A percentile compares a stretch with the other conserved stretches of the same genome.
phyloP scores from a whole-genome alignment of 2,797 vertebrate species.

The Tapirus indicus region DNA sequence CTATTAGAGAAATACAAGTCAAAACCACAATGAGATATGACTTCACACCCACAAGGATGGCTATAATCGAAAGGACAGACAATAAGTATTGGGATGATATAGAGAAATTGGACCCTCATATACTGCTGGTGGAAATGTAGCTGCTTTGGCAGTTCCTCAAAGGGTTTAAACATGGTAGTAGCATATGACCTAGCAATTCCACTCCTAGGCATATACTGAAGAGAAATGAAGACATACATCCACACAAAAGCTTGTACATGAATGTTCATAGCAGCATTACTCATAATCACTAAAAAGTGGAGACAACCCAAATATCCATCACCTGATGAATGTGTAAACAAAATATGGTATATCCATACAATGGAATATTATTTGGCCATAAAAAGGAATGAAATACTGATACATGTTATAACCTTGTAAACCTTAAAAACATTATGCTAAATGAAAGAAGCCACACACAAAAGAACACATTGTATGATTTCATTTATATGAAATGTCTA shows the following conservation, averaged over 20 bases:
- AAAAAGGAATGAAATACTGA: neutral
- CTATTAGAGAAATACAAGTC: too few relatives aligned
- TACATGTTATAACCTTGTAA: neutral
- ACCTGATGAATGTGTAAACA: neutral
- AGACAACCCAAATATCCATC: neutral
- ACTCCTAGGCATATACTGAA: neutral
- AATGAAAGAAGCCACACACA: neutral
- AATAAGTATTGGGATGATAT: neutral
- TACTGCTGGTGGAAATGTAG: neutral
- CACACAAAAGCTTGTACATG: neutral
- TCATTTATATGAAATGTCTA: neutral
- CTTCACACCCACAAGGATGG: neutral
- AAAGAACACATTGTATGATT: neutral
- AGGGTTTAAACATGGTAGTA: neutral
- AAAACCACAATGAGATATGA: too few relatives aligned
- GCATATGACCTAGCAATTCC: neutral
- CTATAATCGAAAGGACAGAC: neutral
- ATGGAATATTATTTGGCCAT: neutral
- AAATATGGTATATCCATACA: neutral
- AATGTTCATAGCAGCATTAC: neutral
- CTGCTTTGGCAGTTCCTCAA: neutral
- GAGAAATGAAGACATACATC: neutral
- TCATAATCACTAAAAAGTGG: neutral
- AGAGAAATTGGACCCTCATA: neutral
- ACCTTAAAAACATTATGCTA: neutral